These are phyloP conservation scores for Spermophilus dauricus DNA, from an alignment of 2,113 vertebrate species.

Conservation along the genomic window DNA sequence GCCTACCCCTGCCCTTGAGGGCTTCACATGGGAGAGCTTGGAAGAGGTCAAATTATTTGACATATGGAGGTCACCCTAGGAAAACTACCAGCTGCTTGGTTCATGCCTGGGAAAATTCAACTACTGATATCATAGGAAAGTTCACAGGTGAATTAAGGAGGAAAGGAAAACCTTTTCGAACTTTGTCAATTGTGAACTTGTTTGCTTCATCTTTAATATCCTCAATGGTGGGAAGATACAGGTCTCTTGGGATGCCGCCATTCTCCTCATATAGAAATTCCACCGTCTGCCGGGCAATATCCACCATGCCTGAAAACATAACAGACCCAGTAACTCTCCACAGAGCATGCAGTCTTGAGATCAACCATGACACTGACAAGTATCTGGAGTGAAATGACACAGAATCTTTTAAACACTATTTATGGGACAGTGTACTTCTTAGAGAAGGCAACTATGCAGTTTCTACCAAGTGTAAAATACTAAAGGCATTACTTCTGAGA, in stretches of 20 bases:
- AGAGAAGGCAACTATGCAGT: not conserved
- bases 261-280: constrained; percentile 99
- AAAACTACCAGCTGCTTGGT: not conserved
- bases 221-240: constrained; percentile 99
- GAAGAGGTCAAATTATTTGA: not conserved
- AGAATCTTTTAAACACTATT: not conserved
- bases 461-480: not conserved
- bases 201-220: constrained; percentile 99
- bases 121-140: not conserved
- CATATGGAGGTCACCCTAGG: not conserved
- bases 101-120: constrained; percentile 2
- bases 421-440: not conserved
- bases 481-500: not conserved
- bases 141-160: not conserved
- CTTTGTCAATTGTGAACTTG: constrained; percentile 99
- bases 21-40: not conserved
- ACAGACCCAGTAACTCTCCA: not conserved
- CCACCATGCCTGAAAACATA: constrained; percentile 93
- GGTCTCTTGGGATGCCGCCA: constrained; percentile 97
- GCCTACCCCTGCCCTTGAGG: not conserved
- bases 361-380: not conserved
- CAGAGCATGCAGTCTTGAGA: not conserved
- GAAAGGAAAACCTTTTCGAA: constrained; percentile 96
- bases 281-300: constrained; percentile 98
- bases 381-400: not conserved